Conservation (phyloP, 2,113 vertebrate species). For the Ophthalmotilapia sp. region DNA sequence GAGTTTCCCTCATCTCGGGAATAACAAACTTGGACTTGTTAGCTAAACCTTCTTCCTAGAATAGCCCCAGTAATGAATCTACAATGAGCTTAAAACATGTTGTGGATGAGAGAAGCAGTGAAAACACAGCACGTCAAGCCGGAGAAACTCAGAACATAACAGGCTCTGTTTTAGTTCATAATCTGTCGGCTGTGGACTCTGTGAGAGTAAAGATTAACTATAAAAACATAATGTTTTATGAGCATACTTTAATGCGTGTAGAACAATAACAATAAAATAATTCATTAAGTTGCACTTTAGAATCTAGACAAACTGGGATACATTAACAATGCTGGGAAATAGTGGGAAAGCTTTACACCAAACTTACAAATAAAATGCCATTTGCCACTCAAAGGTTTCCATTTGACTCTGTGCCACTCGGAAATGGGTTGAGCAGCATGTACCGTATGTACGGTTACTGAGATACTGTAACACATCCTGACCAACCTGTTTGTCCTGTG, state of each 20-base stretch:
- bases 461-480: background rate
- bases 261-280: background rate
- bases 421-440: background rate
- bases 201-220: background rate
- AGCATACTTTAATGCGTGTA: background rate
- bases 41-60: background rate
- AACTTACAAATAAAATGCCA: background rate
- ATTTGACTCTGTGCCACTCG: accelerated
- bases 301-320: background rate
- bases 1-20: background rate
- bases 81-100: background rate
- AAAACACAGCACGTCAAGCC: background rate
- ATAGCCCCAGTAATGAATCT: background rate
- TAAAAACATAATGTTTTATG: background rate
- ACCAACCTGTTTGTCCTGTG: background rate
- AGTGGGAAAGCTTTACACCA: background rate
- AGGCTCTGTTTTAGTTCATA: background rate
- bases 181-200: background rate
- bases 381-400: accelerated
- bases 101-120: background rate
- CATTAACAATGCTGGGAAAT: background rate
- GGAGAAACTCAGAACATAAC: background rate
- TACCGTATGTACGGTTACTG: background rate
- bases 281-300: background rate
- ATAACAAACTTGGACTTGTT: background rate